Conservation (phyloP, 92 coral and sea anemone genomes). For the Parazoanthus atlanticus region DNA sequence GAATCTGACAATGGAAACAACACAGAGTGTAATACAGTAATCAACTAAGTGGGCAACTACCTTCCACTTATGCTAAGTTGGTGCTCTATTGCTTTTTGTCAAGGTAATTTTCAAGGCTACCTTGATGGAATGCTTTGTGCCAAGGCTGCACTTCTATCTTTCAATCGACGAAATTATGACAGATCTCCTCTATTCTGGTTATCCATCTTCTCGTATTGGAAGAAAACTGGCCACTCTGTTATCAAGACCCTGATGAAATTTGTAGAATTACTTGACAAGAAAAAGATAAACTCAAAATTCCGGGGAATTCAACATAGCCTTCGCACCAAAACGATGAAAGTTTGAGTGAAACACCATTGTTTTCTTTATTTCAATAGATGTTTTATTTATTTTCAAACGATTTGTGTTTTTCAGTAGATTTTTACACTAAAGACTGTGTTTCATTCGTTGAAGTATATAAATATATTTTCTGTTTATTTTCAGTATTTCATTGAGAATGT, state of each 20-base stretch:
- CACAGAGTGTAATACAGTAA: constrained; percentile 21
- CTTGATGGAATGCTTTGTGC: constrained; percentile 56
- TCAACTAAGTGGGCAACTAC: constrained; percentile 51
- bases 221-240: not conserved
- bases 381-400: no score
- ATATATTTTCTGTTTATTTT: no score
- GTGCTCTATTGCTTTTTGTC: constrained; percentile 48
- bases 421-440: no score
- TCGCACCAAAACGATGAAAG: no score
- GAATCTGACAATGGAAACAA: not conserved
- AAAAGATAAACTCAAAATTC: no score
- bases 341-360: no score
- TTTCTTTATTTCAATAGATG: no score
- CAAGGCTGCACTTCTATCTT: constrained; percentile 49
- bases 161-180: not conserved
- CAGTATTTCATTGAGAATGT: no score
- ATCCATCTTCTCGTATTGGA: constrained; percentile 54
- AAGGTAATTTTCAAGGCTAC: constrained; percentile 46
- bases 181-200: constrained; percentile 59
- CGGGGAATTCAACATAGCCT: no score
- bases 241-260: not conserved
- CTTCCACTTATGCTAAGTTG: constrained; percentile 54
- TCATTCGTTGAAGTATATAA: no score
- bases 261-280: not conserved
- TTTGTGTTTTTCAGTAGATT: no score